Conservation (phyloP, 2,888 invertebrate genomes). For the Pantelozetes paolii region DNA sequence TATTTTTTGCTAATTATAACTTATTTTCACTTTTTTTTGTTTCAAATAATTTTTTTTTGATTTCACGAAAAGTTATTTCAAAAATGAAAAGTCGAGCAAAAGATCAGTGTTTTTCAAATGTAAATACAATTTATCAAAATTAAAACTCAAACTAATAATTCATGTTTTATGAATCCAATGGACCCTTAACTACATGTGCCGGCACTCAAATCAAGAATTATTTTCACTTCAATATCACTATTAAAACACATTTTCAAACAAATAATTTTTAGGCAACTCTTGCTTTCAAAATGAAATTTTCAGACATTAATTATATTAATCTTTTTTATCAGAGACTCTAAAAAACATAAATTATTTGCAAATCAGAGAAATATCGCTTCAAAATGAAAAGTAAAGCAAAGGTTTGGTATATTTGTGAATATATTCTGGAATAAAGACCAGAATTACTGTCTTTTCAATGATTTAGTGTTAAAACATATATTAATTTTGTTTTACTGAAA, state of each 20-base stretch:
- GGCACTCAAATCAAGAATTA: not conserved
- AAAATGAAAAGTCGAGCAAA: not conserved
- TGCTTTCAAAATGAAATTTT: not conserved
- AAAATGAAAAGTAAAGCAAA: not conserved
- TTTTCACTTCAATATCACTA: not conserved
- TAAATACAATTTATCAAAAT: not conserved
- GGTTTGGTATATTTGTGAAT: not conserved
- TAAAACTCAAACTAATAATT: not conserved
- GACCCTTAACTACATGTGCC: not conserved
- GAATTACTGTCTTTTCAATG: slow-evolving; percentile 8
- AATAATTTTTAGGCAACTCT: not conserved
- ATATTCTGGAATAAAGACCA: not conserved
- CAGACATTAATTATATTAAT: not conserved
- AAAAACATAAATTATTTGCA: not conserved
- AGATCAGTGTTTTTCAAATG: not conserved
- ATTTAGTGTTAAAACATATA: slow-evolving; percentile 14
- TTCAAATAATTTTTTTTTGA: not conserved
- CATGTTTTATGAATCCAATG: not conserved
- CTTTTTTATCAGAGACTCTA: not conserved
- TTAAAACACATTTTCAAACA: not conserved
- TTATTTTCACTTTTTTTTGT: not conserved
- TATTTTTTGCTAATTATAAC: not conserved
- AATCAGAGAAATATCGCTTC: not conserved
- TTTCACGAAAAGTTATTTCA: not conserved
- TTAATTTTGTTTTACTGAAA: not conserved